These are phyloP conservation scores for Drosophila mayri DNA, from an alignment of 1,140 invertebrate species.

Conservation along the genomic window DNA sequence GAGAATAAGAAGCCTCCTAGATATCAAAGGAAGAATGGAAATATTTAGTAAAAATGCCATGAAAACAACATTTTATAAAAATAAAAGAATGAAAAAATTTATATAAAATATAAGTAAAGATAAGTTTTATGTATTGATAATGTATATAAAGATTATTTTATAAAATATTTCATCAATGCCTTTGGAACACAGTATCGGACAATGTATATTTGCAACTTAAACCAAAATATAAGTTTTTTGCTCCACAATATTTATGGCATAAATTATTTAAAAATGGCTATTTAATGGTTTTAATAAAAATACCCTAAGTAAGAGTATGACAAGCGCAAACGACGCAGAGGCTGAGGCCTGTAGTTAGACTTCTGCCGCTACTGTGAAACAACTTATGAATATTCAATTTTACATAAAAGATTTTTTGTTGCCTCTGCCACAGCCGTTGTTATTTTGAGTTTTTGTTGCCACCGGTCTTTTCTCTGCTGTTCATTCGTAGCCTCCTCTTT, in stretches of 20 bases:
- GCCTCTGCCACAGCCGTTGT: slow-evolving; percentile 64
- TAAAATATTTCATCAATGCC: not conserved
- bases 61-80: not conserved
- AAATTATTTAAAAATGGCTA: too few species aligned
- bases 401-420: slow-evolving; percentile 82
- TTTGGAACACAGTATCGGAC: not conserved
- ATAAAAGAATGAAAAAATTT: not conserved
- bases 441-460: slow-evolving; percentile 72
- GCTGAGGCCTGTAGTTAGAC: slow-evolving; percentile 57
- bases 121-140: too few species aligned
- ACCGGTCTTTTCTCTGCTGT: slow-evolving; percentile 23
- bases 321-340: slow-evolving; percentile 16
- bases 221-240: not conserved
- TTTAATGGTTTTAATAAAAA: not conserved
- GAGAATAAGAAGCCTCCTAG: not conserved
- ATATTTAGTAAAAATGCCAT: not conserved
- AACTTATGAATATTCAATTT: slow-evolving; percentile 84
- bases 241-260: not conserved
- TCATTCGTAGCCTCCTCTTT: slow-evolving; percentile 18
- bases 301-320: slow-evolving; percentile 9
- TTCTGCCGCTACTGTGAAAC: slow-evolving; percentile 54
- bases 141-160: not conserved
- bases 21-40: not conserved
- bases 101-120: not conserved
- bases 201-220: not conserved